Percentiles rank a stretch among this genome's conserved stretches.
phyloP scores from a whole-genome alignment of 2,113 vertebrate species.

The Eurystomus gularis region DNA sequence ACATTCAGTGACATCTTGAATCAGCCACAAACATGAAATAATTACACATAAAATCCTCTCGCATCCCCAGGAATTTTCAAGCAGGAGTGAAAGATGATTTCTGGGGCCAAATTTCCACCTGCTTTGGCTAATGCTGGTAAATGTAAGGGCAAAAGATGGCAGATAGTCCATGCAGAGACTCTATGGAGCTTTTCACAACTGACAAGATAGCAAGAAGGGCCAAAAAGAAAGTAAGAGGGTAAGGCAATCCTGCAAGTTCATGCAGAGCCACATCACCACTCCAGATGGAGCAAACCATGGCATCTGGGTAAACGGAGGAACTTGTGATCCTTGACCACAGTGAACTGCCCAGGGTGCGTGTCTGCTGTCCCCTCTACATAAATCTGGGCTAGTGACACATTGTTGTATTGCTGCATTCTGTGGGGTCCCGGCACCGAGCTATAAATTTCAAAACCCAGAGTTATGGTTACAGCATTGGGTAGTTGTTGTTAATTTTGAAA shows the following conservation, averaged over 20 bases:
- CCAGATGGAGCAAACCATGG: background rate
- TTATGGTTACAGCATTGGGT: background rate
- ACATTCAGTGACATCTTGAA: background rate
- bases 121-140: background rate
- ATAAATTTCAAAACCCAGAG: background rate
- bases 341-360: background rate
- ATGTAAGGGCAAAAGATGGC: background rate
- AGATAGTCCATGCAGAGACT: background rate
- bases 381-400: background rate
- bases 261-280: background rate
- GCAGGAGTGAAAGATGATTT: background rate
- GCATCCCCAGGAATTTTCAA: background rate
- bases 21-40: background rate
- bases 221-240: background rate
- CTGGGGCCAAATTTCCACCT: background rate
- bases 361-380: background rate
- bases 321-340: background rate
- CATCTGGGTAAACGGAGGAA: background rate
- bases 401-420: background rate
- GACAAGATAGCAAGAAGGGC: background rate
- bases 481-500: background rate
- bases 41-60: background rate
- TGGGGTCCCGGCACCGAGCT: background rate
- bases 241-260: background rate
- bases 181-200: background rate